Base-by-base conservation (phyloP, 1,140 invertebrate genomes). In the Hycleus cichorii region DNA sequence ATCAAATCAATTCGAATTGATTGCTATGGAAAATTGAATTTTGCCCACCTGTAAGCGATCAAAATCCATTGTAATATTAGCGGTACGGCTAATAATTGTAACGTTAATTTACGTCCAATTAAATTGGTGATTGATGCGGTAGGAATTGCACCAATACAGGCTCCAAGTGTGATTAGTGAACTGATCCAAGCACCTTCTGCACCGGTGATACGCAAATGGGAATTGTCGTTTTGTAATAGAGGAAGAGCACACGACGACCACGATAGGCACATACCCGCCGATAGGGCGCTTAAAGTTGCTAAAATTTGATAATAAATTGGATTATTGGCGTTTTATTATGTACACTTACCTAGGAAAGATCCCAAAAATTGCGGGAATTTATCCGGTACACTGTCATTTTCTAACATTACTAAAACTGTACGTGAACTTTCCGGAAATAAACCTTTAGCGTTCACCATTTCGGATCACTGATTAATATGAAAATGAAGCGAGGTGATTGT, bases 41-140 rank as follows among this genome's bases (percentile, higher is more conserved):
- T 32, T 18, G 18, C 18, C 18, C 32, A 80, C 78, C 77, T 77
- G 0, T 75, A 80, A 55, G 78, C 81, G 3, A 86, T 80, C 3
- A 81, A 60, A 18, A 83, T 71, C 81, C 83, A 87, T 2, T 85
- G 84, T 1, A 78, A 64, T 0, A 83, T 64, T 52, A 85, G 77
- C 1, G 82, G 81, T 3, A 85, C 42, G 0, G 80, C 78, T 4
- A 81, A 71, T 18, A 80, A 72, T 26, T 82, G 70, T 26, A 88
- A 72, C 0, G 80, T 81, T 44, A 73, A 76, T 75, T 84, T 87
- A 7, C 86, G 73, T 3, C 87, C 87, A 55, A 86, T 74, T 59
- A 77, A 76, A 65, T 88, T 84, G 0, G 85, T 81, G 11, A 82
- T 70, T 27, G 78, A 77, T 3, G 83, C 78, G 26, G 81, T 75